A percentile compares a stretch with the other conserved stretches of the same genome.
These are phyloP conservation scores for Geopemphigus sp. DNA, from an alignment of 1,140 invertebrate genomes.

Conservation along the genomic window DNA sequence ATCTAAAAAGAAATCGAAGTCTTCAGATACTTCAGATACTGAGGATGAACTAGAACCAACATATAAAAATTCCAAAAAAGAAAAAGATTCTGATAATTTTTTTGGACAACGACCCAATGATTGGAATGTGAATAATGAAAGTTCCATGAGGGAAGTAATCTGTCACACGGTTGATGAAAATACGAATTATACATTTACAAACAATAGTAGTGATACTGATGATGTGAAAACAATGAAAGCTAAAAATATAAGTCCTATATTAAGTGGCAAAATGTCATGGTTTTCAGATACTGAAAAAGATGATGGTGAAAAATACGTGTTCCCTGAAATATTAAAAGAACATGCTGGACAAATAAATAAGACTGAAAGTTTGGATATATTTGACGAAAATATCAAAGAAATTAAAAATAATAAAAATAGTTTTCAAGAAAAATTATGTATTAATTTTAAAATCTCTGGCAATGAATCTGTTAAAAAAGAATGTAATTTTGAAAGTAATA, in stretches of 20 bases:
- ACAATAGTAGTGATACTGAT: background rate
- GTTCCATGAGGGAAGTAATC: slow-evolving; percentile 44
- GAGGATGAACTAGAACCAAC: background rate
- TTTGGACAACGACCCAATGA: slow-evolving; percentile 47
- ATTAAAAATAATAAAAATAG: background rate
- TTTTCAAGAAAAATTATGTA: background rate
- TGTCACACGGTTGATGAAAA: slow-evolving; percentile 19
- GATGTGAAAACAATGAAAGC: background rate
- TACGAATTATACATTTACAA: background rate
- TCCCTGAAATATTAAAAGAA: background rate
- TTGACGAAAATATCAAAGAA: background rate
- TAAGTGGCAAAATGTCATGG: background rate
- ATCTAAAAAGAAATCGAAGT: slow-evolving; percentile 26
- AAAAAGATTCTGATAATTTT: slow-evolving; percentile 18
- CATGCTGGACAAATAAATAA: background rate
- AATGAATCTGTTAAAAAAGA: background rate
- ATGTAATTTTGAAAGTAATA: background rate
- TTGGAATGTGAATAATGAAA: slow-evolving; percentile 22
- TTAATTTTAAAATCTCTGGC: background rate
- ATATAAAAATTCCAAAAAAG: background rate
- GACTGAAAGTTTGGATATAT: background rate
- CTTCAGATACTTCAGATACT: slow-evolving; percentile 6
- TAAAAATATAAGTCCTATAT: background rate
- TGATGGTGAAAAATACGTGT: background rate
- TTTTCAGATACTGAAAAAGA: background rate